Evolutionary conservation across 1,140 invertebrate genomes (phyloP), one percentile per base, ranked within the genome.

Genomic region (Apis florea): DNA sequence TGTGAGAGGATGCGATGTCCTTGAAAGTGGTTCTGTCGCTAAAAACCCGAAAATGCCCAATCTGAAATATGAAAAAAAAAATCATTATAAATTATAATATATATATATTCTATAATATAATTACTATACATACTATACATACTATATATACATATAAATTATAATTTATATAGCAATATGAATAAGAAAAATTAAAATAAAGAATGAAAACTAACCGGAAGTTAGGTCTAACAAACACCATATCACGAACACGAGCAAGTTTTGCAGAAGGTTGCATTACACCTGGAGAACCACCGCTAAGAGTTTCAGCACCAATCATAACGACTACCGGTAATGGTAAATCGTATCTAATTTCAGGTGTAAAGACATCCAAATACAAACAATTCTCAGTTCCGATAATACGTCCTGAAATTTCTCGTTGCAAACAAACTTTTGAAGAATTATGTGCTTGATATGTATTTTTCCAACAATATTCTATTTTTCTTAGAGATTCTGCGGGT

Each of bases 211-310:
- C 74, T 74, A 84, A 92, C 87, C 94, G 94, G 90, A 98, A 97
- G 83, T 97, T 97, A 6, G 97, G 97, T 78, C 96, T 94, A 1
- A 98, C 97, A 89, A 98, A 97, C 17, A 98, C 95, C 11, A 98
- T 96, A 88, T 97, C 96, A 75, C 96, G 95, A 2, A 96, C 96
- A 72, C 96, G 94, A 0, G 96, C 95, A 13, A 97, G 94, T 58
- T 95, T 93, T 1, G 96, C 95, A 1, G 96, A 96, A 0, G 96
- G 95, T 84, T 95, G 94, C 85, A 95, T 92, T 5, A 94, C 93
- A 85, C 94, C 95, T 0, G 96, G 96, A 5, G 96, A 96, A 0
- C 96, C 96, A 1, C 97, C 96, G n/a, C 94, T 95, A 21, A 97
- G 90, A 0, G 95, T 95, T 78, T 97, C 96, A 1, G 96, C 96